Conservation (phyloP, 2,113 vertebrate species). For the Ptilorrhoa leucosticta region DNA sequence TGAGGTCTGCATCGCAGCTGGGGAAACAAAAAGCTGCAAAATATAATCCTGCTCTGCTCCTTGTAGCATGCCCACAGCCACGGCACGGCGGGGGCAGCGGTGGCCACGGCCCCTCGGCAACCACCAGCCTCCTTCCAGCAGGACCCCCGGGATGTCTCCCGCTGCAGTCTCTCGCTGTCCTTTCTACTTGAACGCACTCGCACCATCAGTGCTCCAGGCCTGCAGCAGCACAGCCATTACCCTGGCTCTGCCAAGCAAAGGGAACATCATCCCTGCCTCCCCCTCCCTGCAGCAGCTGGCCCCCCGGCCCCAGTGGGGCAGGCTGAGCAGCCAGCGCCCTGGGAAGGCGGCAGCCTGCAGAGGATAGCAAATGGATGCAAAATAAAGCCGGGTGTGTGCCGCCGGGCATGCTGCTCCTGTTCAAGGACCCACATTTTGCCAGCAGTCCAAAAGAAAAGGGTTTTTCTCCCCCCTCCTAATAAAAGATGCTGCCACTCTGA, state of each 20-base stretch:
- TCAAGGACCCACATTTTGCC: not conserved
- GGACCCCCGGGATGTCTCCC: not conserved
- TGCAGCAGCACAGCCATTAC: not conserved
- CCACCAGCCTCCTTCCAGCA: not conserved
- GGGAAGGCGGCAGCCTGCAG: not conserved
- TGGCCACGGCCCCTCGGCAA: rapidly evolving
- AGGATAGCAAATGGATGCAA: conserved; percentile 23
- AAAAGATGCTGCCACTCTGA: not conserved
- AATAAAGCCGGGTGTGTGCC: not conserved
- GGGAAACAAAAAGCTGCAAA: not conserved
- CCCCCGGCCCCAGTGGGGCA: not conserved
- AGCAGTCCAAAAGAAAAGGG: not conserved
- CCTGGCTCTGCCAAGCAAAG: not conserved
- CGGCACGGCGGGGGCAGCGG: rapidly evolving
- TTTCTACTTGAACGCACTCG: not conserved
- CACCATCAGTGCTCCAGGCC: not conserved
- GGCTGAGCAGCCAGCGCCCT: not conserved
- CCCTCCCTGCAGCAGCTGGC: not conserved
- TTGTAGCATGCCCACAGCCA: not conserved
- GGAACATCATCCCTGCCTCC: not conserved
- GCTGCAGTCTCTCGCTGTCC: not conserved
- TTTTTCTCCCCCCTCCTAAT: not conserved
- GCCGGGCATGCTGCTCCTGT: not conserved
- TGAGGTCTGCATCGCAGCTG: not conserved
- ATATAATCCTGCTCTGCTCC: not conserved